Evolutionary conservation across 2,113 vertebrate species (phyloP), one percentile per base, ranked within the genome.

Genomic region (Sinocyclocheilus rhinocerous): DNA sequence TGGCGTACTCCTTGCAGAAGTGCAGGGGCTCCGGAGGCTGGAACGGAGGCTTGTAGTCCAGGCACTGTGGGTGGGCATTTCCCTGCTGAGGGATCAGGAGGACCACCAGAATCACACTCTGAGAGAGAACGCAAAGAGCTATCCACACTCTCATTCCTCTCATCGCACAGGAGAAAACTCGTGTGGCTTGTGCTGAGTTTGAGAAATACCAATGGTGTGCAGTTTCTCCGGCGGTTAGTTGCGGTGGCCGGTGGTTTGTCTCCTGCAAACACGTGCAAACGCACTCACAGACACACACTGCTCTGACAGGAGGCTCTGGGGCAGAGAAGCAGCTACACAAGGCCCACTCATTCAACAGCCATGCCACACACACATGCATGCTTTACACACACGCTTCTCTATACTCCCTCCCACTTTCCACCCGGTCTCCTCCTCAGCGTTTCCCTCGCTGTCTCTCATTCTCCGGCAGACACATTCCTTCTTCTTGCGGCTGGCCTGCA

Each of bases 11-110:
- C 57, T 95, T 94, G 50, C 96, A 96, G 90, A 96, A 96, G 72
- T 63, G 72, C 91, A 96, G 77, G 24, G 94, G 92, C 88, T 94
- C 90, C 1, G 76, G 91, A n/a, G 96, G 95, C 89, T 93, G 93
- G 87, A 96, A 96, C 0, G 96, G 96, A 52, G 96, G 95, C 81
- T 96, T 96, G 91, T 92, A 96, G 91, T 96, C 96, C 90, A 96
- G 91, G 89, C 96, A 96, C 86, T 96, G 93, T 0, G 95, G 95
- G 85, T 95, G 94, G 87, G 91, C 92, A 89, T 85, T 83, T 81
- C 92, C 93, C 86, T 81, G 29, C 89, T 88, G 86, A 86, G 83
- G 70, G 20, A 81, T 87, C 88, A 92, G 83, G 78, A 95, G 86
- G 83, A 94, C 73, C 85, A 94, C 50, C 80, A 90, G 85, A 61